phyloP scores from a whole-genome alignment of 2,113 vertebrate species.

The Sturnira hondurensis region DNA sequence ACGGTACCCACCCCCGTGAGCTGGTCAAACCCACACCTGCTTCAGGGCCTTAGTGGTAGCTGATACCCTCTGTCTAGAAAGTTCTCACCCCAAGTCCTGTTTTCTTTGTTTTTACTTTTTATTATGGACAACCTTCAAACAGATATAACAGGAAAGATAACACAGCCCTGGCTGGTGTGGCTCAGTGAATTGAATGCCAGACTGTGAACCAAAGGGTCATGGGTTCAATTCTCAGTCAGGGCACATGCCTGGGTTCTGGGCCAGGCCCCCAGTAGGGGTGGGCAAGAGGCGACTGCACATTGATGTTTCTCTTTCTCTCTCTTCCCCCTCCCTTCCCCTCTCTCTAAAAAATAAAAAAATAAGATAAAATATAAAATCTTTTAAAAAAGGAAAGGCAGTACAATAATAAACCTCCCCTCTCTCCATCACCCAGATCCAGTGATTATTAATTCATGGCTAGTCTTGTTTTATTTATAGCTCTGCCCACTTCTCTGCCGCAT shows the following conservation, averaged over 20 bases:
- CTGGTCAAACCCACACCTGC: neutral
- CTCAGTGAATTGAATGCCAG: too few relatives aligned
- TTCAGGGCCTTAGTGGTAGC: neutral
- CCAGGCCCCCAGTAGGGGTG: too few relatives aligned
- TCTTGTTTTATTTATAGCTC: neutral
- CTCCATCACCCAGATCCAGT: neutral
- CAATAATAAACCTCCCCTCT: neutral
- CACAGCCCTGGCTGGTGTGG: too few relatives aligned
- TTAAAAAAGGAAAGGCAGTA: neutral
- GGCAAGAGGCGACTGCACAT: too few relatives aligned
- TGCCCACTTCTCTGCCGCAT: neutral
- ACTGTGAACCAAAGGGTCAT: too few relatives aligned
- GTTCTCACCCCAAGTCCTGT: neutral
- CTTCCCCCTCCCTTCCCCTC: too few relatives aligned
- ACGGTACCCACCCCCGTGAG: rapidly evolving
- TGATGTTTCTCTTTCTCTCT: too few relatives aligned
- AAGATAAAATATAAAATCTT: too few relatives aligned
- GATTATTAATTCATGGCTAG: neutral
- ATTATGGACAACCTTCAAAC: neutral
- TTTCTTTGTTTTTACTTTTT: neutral
- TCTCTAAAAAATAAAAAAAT: too few relatives aligned
- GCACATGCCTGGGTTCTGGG: too few relatives aligned
- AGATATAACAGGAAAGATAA: neutral
- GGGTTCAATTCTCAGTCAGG: too few relatives aligned
- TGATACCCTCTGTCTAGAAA: neutral